Evolutionary conservation across 2,888 invertebrate species (phyloP), one percentile per base, ranked within the genome.

Genomic region (Carterocephalus palaemon): DNA sequence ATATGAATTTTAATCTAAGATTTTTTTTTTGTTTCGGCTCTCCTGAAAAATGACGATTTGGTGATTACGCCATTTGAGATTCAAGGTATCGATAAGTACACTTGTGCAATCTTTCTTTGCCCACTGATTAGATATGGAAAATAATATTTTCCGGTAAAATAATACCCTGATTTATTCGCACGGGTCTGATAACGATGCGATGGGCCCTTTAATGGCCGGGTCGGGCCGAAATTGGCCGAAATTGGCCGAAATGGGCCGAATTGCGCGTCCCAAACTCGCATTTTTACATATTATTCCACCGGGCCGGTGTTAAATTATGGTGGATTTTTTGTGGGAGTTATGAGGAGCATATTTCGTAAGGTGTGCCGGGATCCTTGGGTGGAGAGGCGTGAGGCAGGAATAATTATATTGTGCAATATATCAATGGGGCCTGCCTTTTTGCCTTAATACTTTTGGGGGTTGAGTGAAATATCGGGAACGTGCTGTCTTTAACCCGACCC

Each of bases 241-340:
- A 67, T 60, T 60, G 65, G 60, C 65, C 70, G 65, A 70, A 70
- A 68, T 60, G 64, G 64, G 67, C 67, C 73, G 59, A 63, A 65
- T 60, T 59, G 64, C 60, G 67, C 65, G 62, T 67, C 61, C 60
- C 55, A 40, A 45, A 59, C 58, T 65, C 69, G 70, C 72, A 77
- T 78, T 80, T 83, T 81, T 80, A 82, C 79, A 83, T 82, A 81
- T 80, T 76, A 76, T 76, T 75, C 74, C 70, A 68, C 65, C 62
- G 65, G 65, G 62, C 62, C 64, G 75, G 31, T 75, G 76, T 78
- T 83, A 81, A 81, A 81, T 81, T 83, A 83, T 71, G 56, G 63
- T 51, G 73, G 75, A 69, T 73, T 77, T 79, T 71, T 77, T 74
- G 72, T 53, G 54, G 63, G 63, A 72, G 72, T 81, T 81, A 79